Evolutionary conservation across 2,113 vertebrate species (phyloP), one percentile per base, ranked within the genome.

Genomic region (Callithrix jacchus): DNA sequence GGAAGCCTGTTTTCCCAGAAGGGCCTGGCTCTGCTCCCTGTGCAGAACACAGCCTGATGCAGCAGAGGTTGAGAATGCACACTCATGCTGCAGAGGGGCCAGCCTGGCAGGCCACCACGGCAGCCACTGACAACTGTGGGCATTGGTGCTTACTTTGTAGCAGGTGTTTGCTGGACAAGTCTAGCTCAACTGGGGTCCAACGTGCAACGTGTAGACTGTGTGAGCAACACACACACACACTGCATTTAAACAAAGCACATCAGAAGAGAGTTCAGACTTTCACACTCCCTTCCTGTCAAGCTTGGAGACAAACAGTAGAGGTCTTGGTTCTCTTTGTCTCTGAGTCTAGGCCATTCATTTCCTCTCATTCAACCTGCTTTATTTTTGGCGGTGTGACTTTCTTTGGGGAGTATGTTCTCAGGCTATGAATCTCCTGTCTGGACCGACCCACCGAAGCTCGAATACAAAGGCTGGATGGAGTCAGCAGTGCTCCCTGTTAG

Each of bases 251-350:
- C 79, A 91, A 79, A 93, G 73, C 86, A 1, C 2, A 8, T 74
- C 87, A 20, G 56, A 66, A 45, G 83, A 23, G 37, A 37, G 9
- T 25, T 54, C 30, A 16, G 90, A 32, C 64, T 40, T 11, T 54
- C 35, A 13, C 64, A 66, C 70, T 79, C 83, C 90, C 87, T 95
- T 94, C 94, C 94, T 95, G 96, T 79, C 85, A 13, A 61, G 91
- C 11, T 0, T 11, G 17, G 40, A 42, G 32, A 93, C 76, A 27
- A 52, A 84, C 3, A 52, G 84, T 5, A 47, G 66, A 37, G 91
- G 49, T 66, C 87, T 66, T 47, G 76, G 94, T 70, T 64, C 64
- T 76, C 88, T 92, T 92, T 70, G 87, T 96, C 87, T 96, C 79
- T 1, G 71, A 32, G 52, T 86, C 93, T 37, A 73, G 88, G 79